Conservation (phyloP, 2,888 invertebrate genomes). For the Phoenoteleia sp. region DNA sequence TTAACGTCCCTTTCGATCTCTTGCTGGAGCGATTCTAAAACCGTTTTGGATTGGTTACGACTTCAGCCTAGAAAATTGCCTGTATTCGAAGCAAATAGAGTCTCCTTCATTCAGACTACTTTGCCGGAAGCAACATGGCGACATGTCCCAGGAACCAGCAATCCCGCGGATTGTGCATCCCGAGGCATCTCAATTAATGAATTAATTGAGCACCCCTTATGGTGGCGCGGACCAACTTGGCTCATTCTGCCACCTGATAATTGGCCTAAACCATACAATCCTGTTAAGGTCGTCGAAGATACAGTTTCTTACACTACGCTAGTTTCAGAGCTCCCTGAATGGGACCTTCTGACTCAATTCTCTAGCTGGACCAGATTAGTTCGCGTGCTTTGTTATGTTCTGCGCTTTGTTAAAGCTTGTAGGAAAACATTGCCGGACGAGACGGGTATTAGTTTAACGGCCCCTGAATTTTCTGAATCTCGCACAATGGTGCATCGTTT, state of each 20-base stretch:
- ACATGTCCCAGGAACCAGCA: neutral
- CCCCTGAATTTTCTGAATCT: too few species aligned
- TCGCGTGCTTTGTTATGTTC: conserved; percentile 1
- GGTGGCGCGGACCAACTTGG: conserved; percentile 5
- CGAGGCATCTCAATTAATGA: neutral
- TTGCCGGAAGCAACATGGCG: neutral
- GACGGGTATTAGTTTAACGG: too few species aligned
- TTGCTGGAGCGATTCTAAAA: conserved; percentile 24
- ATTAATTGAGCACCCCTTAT: neutral
- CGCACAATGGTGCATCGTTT: too few species aligned
- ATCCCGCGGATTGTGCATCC: conserved; percentile 2
- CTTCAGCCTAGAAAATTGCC: neutral
- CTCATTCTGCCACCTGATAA: neutral
- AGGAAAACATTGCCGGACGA: too few species aligned
- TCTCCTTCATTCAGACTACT: neutral
- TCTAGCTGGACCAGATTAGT: neutral
- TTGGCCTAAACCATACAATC: conserved; percentile 5
- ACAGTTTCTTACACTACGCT: too few species aligned
- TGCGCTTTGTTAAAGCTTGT: neutral
- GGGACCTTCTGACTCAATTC: neutral
- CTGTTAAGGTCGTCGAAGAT: too few species aligned
- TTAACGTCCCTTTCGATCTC: too few species aligned
- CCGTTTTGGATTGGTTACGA: neutral
- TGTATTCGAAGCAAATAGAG: conserved; percentile 1
- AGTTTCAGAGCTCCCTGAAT: neutral